Evolutionary conservation across 2,113 vertebrate species (phyloP), one percentile per base, ranked within the genome.

Genomic region (Myotis lucifugus): DNA sequence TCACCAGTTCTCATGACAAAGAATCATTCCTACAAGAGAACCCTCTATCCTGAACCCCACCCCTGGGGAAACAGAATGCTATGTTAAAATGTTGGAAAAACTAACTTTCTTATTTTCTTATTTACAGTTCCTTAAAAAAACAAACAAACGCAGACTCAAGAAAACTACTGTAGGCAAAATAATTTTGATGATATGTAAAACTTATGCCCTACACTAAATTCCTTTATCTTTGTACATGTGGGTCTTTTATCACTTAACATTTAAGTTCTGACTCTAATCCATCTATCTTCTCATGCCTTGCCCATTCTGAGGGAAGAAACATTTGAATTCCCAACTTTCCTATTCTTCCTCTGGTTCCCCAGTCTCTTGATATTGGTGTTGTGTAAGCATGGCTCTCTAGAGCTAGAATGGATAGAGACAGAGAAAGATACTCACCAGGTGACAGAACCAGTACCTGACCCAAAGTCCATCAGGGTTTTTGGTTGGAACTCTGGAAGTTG

Each of bases 381-480:
- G 66, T 48, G 4, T 18, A 70, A 84, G n/a, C 12, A 54, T 15
- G 77, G 29, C 12, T 76, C 42, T 77, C 40, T 69, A 73, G 67
- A 79, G 13, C n/a, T 78, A 70, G 50, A 73, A 67, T 0, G n/a
- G 59, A 66, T 10, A 76, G 18, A 70, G 29, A 83, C 5, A 88
- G 9, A 50, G n/a, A 13, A 29, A 48, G 18, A 67, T 59, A 97
- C 98, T 98, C 27, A 99, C 99, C 99, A 99, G 77, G 97, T 97
- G 10, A 98, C 99, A 25, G 99, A 98, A 93, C 99, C 99, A 34
- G 99, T 97, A 27, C 99, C 99, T 0, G 99, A 99, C 67, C 99
- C 99, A 85, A 99, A 99, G 95, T 99, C 99, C 98, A 99, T 96
- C 32, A 99, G 96, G 15, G 99, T 98, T 69, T 97, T 96, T 18